phyloP scores from a whole-genome alignment of 1,140 invertebrate species.

The Drosophila varians region DNA sequence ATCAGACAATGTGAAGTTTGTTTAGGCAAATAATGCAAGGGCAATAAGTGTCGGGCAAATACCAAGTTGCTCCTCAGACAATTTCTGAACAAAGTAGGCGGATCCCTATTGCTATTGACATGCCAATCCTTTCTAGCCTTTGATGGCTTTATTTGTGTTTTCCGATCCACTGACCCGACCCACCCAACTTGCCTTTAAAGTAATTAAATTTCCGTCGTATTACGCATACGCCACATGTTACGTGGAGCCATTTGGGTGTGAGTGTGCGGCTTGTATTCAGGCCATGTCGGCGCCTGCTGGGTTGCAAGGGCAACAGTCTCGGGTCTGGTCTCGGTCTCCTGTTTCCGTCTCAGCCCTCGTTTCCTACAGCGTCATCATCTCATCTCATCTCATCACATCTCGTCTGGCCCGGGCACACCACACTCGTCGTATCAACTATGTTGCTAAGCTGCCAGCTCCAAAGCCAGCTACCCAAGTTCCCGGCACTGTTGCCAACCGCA shows the following conservation, averaged over 20 bases:
- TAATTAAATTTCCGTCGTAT: constrained; percentile 67
- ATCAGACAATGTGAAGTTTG: constrained; percentile 38
- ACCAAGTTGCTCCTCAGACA: neutral
- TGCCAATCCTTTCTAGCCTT: neutral
- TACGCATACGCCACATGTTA: constrained; percentile 62
- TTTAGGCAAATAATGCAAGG: constrained; percentile 16
- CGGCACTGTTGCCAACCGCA: constrained; percentile 37
- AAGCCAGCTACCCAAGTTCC: constrained; percentile 1
- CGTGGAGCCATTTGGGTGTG: constrained; percentile 10
- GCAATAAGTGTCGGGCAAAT: constrained; percentile 4
- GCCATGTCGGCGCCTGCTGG: constrained; percentile 53
- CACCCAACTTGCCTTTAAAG: constrained; percentile 51
- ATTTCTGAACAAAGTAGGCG: neutral
- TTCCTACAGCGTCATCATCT: neutral
- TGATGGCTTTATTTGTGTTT: constrained; percentile 40
- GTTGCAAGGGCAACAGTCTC: constrained; percentile 39
- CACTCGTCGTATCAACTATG: constrained; percentile 52
- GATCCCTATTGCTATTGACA: neutral
- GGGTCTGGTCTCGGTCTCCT: constrained; percentile 12
- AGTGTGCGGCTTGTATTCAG: constrained; percentile 48
- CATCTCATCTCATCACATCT: constrained; percentile 18
- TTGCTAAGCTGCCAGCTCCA: constrained; percentile 52
- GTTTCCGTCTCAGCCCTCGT: constrained; percentile 1
- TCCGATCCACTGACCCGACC: constrained; percentile 30
- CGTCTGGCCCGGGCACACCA: constrained; percentile 2